Evolutionary conservation across 2,113 vertebrate species (phyloP).

Genomic region (Thermophis baileyi): DNA sequence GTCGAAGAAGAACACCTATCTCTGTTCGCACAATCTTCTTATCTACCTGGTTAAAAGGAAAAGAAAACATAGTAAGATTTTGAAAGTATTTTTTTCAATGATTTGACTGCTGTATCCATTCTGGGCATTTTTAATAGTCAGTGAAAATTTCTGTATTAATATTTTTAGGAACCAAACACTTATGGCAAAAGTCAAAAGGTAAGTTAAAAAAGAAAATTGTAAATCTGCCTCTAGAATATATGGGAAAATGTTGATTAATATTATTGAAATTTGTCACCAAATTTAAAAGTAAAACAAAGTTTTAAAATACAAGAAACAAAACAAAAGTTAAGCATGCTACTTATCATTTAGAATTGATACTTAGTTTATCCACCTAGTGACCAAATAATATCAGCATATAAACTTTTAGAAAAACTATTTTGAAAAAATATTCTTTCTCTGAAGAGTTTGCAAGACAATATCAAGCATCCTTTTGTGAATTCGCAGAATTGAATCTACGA

Average conservation of each 20-base stretch:
- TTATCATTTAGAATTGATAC: neutral
- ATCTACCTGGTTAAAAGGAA: conserved; percentile 77
- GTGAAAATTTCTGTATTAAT: neutral
- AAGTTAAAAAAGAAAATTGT: neutral
- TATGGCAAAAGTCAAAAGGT: neutral
- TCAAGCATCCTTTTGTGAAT: neutral
- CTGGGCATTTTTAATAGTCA: neutral
- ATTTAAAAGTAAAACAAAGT: neutral
- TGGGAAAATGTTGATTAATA: neutral
- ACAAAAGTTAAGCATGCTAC: neutral
- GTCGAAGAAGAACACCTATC: conserved; percentile 84
- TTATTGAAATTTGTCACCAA: neutral
- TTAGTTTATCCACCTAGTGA: neutral
- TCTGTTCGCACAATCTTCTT: conserved; percentile 89
- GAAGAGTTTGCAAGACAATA: neutral
- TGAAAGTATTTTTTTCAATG: conserved; percentile 2
- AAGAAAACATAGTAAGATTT: conserved; percentile 31
- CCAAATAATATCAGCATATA: neutral
- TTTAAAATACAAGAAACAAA: neutral
- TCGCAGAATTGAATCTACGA: neutral
- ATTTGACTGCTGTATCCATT: neutral
- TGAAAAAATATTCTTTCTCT: neutral
- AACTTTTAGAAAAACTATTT: neutral
- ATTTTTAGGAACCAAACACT: neutral
- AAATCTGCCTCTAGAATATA: neutral